Evolutionary conservation across 2,113 vertebrate genomes (phyloP).

Genomic region (Bothrops jararaca): DNA sequence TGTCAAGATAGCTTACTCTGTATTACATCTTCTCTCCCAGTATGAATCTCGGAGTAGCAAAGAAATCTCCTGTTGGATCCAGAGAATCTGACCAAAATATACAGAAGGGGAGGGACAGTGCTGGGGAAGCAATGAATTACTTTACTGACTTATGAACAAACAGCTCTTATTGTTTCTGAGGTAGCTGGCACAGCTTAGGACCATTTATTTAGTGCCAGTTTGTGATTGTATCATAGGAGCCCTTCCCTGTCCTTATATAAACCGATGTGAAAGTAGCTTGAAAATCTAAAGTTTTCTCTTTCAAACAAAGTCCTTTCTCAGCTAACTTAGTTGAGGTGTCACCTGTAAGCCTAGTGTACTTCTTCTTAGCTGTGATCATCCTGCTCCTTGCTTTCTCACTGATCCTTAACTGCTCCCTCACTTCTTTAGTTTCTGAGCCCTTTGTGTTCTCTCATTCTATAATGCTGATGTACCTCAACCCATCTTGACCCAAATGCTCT

Average conservation of each 20-base stretch:
- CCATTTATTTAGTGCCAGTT: background rate
- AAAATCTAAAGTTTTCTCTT: background rate
- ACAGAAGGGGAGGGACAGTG: background rate
- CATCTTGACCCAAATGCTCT: background rate
- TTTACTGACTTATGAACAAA: conserved; percentile 43
- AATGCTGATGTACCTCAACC: background rate
- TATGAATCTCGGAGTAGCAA: background rate
- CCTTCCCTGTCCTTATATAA: accelerated
- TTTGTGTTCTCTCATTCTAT: background rate
- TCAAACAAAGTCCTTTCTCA: background rate
- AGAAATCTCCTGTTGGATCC: background rate
- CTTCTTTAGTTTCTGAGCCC: background rate
- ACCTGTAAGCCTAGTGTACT: background rate
- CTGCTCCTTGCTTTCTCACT: background rate
- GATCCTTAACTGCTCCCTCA: accelerated
- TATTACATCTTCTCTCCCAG: background rate
- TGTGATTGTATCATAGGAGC: background rate
- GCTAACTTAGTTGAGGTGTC: background rate
- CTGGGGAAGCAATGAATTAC: background rate
- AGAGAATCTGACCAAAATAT: background rate
- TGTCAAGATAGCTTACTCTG: background rate
- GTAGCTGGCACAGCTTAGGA: conserved; percentile 59
- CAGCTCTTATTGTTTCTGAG: conserved; percentile 45
- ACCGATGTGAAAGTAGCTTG: background rate
- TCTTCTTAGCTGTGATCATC: background rate